phyloP scores from a whole-genome alignment of 1,140 invertebrate species.

The Frieseomelitta varia region DNA sequence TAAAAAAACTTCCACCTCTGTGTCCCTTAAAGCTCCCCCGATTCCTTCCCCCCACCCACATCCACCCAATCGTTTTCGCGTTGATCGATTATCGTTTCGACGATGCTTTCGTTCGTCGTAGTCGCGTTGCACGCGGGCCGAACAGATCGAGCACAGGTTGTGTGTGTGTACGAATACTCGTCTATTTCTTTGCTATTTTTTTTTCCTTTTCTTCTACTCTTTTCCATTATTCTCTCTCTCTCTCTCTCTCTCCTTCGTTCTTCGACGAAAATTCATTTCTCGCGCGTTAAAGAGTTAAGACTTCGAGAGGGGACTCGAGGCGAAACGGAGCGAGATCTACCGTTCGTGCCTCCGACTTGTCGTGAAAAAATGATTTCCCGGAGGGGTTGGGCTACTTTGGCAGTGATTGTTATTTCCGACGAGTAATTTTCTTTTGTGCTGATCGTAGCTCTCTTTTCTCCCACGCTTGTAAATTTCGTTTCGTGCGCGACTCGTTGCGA shows the following conservation, averaged over 20 bases:
- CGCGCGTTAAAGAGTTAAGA: not conserved
- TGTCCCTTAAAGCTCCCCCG: not conserved
- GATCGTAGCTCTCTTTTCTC: not conserved
- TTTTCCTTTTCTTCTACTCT: not conserved
- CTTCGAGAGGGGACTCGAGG: not conserved
- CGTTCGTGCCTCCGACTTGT: not conserved
- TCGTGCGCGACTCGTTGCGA: no score
- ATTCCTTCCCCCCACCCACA: no score
- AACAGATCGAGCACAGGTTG: constrained; percentile 39
- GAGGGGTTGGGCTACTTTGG: constrained; percentile 50
- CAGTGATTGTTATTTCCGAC: constrained; percentile 57
- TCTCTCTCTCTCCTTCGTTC: not conserved
- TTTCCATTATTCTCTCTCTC: not conserved
- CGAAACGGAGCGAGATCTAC: not conserved
- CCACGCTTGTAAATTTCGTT: not conserved
- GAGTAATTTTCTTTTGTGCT: not conserved
- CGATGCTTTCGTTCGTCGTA: constrained; percentile 28
- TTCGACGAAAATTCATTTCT: not conserved
- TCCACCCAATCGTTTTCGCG: not conserved
- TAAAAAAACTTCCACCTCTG: constrained; percentile 6
- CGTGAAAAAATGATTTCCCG: not conserved
- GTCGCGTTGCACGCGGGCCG: constrained; percentile 20
- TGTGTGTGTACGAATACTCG: constrained; percentile 9
- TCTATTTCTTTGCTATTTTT: not conserved
- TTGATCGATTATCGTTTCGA: constrained; percentile 45